A percentile compares a stretch with the other conserved stretches of the same genome.
Conservation (phyloP, 2,797 vertebrate species). For the Lindbergichthys nudifrons region DNA sequence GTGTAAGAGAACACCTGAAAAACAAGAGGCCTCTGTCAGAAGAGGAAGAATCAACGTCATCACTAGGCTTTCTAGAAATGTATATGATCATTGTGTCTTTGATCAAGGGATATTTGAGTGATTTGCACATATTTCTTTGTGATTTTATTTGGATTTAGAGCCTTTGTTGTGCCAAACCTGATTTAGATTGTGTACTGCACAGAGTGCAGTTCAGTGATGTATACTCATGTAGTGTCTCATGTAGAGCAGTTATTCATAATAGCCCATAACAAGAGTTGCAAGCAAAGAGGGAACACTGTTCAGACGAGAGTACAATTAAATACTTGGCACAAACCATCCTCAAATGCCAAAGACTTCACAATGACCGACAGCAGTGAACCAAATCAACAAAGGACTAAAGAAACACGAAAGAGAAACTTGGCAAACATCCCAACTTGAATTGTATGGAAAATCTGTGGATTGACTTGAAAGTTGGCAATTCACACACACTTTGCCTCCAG, state of each 20-base stretch:
- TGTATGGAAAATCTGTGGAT: constrained; percentile 30
- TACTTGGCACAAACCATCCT: constrained; percentile 12
- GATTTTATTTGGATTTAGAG: neutral
- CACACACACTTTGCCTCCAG: constrained; percentile 6
- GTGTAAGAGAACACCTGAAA: constrained; percentile 97
- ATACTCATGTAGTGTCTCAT: neutral
- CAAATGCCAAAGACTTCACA: constrained; percentile 15
- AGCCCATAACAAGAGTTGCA: neutral
- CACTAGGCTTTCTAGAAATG: neutral
- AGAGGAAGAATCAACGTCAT: constrained; percentile 6
- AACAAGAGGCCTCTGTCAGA: constrained; percentile 22
- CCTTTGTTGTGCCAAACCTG: neutral
- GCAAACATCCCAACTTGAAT: constrained; percentile 7
- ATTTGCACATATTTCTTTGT: neutral
- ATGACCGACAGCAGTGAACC: constrained; percentile 13
- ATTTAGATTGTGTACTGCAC: neutral
- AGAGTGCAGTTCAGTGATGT: neutral
- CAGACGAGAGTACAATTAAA: constrained; percentile 10
- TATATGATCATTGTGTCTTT: neutral
- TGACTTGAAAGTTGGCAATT: constrained; percentile 23
- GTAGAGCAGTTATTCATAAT: neutral
- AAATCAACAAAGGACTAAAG: constrained; percentile 11
- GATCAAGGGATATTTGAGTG: neutral
- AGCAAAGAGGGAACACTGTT: constrained; percentile 11
- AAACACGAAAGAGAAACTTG: constrained; percentile 19